These are phyloP conservation scores for Parazoanthus darwini DNA, from an alignment of 92 coral and sea anemone species.

Conservation along the genomic window DNA sequence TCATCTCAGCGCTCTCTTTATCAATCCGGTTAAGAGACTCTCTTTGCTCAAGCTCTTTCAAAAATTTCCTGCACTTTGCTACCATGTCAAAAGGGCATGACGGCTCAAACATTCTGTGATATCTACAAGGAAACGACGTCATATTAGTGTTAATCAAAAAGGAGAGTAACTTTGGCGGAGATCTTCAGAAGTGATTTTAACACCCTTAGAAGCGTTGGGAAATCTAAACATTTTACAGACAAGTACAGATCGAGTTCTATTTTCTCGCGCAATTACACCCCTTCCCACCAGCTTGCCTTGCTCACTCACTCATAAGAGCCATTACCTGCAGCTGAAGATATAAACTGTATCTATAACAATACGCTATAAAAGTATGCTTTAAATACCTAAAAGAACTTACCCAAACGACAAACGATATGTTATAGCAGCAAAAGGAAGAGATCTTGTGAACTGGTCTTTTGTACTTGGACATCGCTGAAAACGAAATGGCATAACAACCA, in stretches of 20 bases:
- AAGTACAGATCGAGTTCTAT: not conserved
- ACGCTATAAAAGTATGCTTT: not conserved
- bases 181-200: too few species aligned
- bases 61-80: conserved; percentile 15
- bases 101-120: conserved; percentile 13
- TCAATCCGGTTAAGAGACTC: not conserved
- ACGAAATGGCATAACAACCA: not conserved
- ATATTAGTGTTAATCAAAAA: not conserved
- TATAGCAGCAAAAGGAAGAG: conserved; percentile 37
- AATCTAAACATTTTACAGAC: not conserved
- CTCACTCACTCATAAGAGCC: not conserved
- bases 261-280: not conserved
- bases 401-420: conserved; percentile 33
- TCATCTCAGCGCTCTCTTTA: not conserved
- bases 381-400: not conserved
- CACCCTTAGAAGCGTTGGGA: not conserved
- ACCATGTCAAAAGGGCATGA: not conserved
- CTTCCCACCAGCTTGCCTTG: not conserved
- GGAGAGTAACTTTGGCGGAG: not conserved
- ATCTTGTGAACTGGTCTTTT: conserved; percentile 31
- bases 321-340: too few species aligned
- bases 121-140: not conserved
- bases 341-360: not conserved
- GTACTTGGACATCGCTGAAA: conserved; percentile 24
- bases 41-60: conserved; percentile 22